Percentiles rank a stretch among this genome's conserved stretches.
These are phyloP conservation scores for Conus canariensis DNA, from an alignment of 2,888 invertebrate species.

Conservation along the genomic window DNA sequence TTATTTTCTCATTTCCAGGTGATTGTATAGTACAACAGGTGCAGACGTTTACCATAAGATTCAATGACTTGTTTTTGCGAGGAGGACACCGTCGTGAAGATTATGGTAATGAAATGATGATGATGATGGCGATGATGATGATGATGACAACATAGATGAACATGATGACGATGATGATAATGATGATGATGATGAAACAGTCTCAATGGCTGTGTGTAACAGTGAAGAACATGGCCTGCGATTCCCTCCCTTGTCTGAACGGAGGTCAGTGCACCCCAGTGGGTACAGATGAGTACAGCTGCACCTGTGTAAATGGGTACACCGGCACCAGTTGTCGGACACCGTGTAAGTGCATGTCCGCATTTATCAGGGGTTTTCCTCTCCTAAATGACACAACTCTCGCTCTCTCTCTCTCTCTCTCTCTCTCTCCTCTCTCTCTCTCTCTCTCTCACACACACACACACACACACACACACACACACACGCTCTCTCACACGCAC, in stretches of 20 bases:
- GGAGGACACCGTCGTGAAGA: background rate
- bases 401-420: too few species aligned
- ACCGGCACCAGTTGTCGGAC: too few species aligned
- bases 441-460: background rate
- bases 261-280: background rate
- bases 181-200: background rate
- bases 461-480: background rate
- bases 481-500: conserved; percentile 9
- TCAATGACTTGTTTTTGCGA: background rate
- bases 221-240: too few species aligned
- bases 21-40: too few species aligned
- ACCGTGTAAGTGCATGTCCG: too few species aligned
- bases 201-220: too few species aligned
- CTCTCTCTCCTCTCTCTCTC: too few species aligned
- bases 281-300: background rate
- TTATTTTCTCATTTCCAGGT: too few species aligned
- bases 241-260: background rate
- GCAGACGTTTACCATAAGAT: background rate
- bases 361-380: too few species aligned
- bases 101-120: background rate
- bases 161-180: background rate
- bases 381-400: too few species aligned
- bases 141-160: background rate
- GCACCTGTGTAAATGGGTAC: too few species aligned
- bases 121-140: background rate